Evolutionary conservation across 1,140 invertebrate species (phyloP), one percentile per base, ranked within the genome.

Genomic region (Steinernema feltiae): DNA sequence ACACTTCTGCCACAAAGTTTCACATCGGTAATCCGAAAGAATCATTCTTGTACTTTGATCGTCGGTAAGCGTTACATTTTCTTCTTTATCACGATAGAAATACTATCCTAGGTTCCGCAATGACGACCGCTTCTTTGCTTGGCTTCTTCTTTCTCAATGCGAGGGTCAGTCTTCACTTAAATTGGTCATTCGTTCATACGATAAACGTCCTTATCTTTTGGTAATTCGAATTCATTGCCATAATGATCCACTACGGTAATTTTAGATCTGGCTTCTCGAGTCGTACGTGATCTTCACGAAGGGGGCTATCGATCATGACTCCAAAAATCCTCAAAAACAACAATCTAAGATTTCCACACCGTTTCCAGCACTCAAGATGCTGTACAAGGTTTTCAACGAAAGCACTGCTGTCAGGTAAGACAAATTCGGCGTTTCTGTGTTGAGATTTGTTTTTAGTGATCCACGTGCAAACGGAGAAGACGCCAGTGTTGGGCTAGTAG

Each of bases 401-500:
- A 21, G 48, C 15, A 78, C 78, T 30, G 82, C 81, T 24, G 24
- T 69, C 24, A 69, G 63, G 82, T 83, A n/a, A 72, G 72, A n/a
- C 12, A 31, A 24, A 1, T n/a, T 12, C 1, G 70, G 21, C 24
- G 17, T 31, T 79, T 41, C 3, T 31, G 27, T 76, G 3, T 7
- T 31, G 21, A 2, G 27, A 74, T 32, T 15, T 27, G 35, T 30
- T 80, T 81, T 1, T 41, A 82, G 78, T 32, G 82, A 83, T 78
- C 82, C 82, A 7, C 74, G 82, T n/a, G 82, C 82, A 0, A 83
- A 83, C 46, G 82, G 82, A 18, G 73, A 76, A 18, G 82, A 83
- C 70, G 75, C 82, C 7, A 84, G 82, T n/a, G 82, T 83, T 0
- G 82, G 82, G 1, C 63, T 83, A 18, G 69, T 83, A 0, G 82